A percentile compares a stretch with the other conserved stretches of the same genome.
Conservation (phyloP, 2,113 vertebrate species). For the pig (Sus scrofa) region T2T-Sscrofa CM000824.6:40470001-40470500, state of each 20-base stretch:
- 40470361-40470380: not conserved
- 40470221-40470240: slow-evolving; percentile 52
- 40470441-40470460: not conserved
- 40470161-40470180: slow-evolving; percentile 85
- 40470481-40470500: not conserved
- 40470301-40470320: slow-evolving; percentile 50
- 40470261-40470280: slow-evolving; percentile 61
- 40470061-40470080: slow-evolving; percentile 87
- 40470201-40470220: slow-evolving; percentile 57
- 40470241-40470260: slow-evolving; percentile 63
- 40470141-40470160: slow-evolving; percentile 89
- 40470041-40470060: slow-evolving; percentile 90
- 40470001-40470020: slow-evolving; percentile 94
- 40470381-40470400: slow-evolving; percentile 16
- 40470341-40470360: not conserved
- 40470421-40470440: not conserved
- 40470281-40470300: slow-evolving; percentile 1
- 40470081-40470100: slow-evolving; percentile 88
- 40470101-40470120: slow-evolving; percentile 91
- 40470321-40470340: not conserved
- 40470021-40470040: slow-evolving; percentile 92
- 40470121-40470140: slow-evolving; percentile 89
- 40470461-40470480: not conserved
- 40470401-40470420: slow-evolving; percentile 63
- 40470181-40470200: slow-evolving; percentile 76